Conservation (phyloP, 2,113 vertebrate genomes). For the Xyliphius kryptos region DNA sequence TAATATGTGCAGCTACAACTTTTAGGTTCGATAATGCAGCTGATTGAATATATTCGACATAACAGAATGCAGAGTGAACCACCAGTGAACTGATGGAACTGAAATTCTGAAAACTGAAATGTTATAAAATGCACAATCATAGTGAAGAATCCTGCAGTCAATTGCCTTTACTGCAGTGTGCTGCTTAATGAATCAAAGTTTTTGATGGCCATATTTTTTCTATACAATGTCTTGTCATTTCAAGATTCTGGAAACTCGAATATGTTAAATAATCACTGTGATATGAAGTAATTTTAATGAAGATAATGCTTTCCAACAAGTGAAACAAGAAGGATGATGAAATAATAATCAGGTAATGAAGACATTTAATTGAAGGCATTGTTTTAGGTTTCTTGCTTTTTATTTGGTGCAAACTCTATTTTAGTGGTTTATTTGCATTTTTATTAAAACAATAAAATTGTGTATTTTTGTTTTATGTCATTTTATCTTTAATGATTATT, state of each 20-base stretch:
- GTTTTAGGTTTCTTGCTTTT: constrained; percentile 20
- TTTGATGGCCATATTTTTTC: constrained; percentile 1
- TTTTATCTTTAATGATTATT: too few relatives aligned
- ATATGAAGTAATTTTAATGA: background rate
- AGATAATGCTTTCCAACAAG: too few relatives aligned
- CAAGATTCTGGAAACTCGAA: background rate
- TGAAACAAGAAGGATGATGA: too few relatives aligned
- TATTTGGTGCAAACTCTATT: constrained; percentile 11
- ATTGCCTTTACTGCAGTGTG: background rate
- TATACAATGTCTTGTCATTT: constrained; percentile 7
- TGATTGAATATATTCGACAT: too few relatives aligned
- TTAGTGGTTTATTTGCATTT: constrained; percentile 27
- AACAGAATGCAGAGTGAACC: too few relatives aligned
- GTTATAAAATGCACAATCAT: too few relatives aligned
- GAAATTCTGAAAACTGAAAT: too few relatives aligned
- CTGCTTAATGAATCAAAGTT: background rate
- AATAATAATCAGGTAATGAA: too few relatives aligned
- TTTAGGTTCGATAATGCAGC: too few relatives aligned
- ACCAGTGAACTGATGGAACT: too few relatives aligned
- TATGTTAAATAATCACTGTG: constrained; percentile 20
- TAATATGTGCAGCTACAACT: too few relatives aligned
- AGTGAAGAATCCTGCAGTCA: background rate
- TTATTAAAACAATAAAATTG: background rate
- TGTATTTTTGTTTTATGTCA: too few relatives aligned
- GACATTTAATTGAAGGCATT: background rate